These are phyloP conservation scores for Anableps anableps DNA, from an alignment of 2,797 vertebrate genomes.

Conservation along the genomic window DNA sequence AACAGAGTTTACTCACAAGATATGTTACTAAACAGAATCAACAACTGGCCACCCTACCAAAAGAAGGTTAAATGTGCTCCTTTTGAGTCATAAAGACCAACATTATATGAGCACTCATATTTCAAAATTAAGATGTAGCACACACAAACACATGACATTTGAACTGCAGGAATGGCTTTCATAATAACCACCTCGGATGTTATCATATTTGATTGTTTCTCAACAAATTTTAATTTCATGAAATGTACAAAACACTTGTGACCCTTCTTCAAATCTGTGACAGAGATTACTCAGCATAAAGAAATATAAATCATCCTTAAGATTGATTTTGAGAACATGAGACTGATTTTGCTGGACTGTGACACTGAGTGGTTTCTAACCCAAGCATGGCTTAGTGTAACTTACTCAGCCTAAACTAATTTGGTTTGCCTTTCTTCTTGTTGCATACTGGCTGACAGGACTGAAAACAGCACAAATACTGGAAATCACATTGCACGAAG, in stretches of 20 bases:
- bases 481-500: slow-evolving; percentile 39
- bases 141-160: background rate
- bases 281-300: background rate
- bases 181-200: background rate
- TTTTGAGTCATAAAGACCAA: slow-evolving; percentile 23
- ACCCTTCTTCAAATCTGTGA: background rate
- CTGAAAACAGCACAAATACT: slow-evolving; percentile 33
- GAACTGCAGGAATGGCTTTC: background rate
- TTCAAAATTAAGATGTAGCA: slow-evolving; percentile 33
- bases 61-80: slow-evolving; percentile 22
- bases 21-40: background rate
- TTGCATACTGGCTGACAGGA: slow-evolving; percentile 39
- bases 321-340: no score
- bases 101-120: slow-evolving; percentile 33
- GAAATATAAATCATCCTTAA: background rate
- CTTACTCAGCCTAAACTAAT: slow-evolving; percentile 22
- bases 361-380: background rate
- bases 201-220: background rate
- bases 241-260: background rate
- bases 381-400: background rate
- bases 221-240: background rate
- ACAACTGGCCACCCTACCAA: background rate
- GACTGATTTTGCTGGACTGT: background rate
- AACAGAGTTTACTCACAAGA: background rate
- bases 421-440: slow-evolving; percentile 37